These are phyloP conservation scores for Conops quadrifasciatus DNA, from an alignment of 2,888 invertebrate genomes.

Conservation along the genomic window DNA sequence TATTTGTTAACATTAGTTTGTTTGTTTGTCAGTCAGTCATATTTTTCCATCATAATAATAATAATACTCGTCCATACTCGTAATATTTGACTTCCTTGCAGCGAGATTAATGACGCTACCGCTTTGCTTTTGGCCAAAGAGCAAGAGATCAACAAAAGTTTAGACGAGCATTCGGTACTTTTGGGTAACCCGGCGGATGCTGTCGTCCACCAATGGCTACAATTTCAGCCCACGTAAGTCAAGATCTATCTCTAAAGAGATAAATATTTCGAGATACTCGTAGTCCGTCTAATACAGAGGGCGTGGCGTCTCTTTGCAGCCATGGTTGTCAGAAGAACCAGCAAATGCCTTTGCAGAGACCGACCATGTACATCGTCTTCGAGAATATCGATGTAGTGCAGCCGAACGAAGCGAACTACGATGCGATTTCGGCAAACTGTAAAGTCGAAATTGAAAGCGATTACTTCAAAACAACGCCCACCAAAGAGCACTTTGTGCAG, in stretches of 20 bases:
- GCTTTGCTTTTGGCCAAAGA: slow-evolving; percentile 55
- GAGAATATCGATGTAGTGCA: slow-evolving; percentile 78
- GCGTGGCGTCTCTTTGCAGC: slow-evolving; percentile 40
- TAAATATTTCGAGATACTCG: background rate
- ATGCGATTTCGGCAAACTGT: slow-evolving; percentile 68
- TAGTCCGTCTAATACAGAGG: slow-evolving; percentile 5
- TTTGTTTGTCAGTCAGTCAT: background rate
- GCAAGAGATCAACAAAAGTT: slow-evolving; percentile 53
- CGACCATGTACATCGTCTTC: slow-evolving; percentile 75
- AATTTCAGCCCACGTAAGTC: slow-evolving; percentile 65
- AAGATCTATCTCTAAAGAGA: background rate
- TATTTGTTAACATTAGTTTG: background rate
- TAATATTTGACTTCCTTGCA: slow-evolving; percentile 43
- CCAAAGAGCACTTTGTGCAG: slow-evolving; percentile 50
- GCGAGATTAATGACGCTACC: slow-evolving; percentile 55
- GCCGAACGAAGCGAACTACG: slow-evolving; percentile 69
- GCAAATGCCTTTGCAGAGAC: slow-evolving; percentile 70
- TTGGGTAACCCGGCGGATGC: slow-evolving; percentile 77
- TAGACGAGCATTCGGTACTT: slow-evolving; percentile 69
- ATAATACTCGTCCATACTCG: background rate
- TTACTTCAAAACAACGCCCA: slow-evolving; percentile 57
- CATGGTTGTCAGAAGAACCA: slow-evolving; percentile 63
- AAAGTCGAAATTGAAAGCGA: slow-evolving; percentile 70
- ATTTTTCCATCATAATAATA: slow-evolving; percentile 12
- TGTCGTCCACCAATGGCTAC: slow-evolving; percentile 71